A percentile compares a stretch with the other conserved stretches of the same genome.
Conservation (phyloP, 2,113 vertebrate species). For the Ahaetulla prasina region DNA sequence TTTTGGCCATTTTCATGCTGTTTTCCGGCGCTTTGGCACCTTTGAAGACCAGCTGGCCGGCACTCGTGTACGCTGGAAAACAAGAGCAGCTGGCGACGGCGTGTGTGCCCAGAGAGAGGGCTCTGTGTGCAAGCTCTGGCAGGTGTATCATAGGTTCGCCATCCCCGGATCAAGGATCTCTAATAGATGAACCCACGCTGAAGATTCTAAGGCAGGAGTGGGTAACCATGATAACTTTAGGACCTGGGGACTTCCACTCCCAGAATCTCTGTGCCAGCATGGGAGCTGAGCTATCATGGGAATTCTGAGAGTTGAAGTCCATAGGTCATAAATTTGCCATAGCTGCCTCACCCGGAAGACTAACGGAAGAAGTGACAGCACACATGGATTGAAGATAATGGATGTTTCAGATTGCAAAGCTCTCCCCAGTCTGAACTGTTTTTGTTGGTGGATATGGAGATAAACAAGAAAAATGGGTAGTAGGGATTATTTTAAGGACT, state of each 20-base stretch:
- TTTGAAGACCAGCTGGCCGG: no score
- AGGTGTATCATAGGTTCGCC: no score
- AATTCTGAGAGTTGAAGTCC: no score
- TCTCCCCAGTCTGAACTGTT: not conserved
- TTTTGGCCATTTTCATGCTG: no score
- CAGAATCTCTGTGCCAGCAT: no score
- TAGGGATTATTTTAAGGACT: not conserved
- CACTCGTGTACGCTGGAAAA: no score
- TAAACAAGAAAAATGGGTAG: not conserved
- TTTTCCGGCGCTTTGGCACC: no score
- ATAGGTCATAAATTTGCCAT: not conserved
- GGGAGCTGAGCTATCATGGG: no score
- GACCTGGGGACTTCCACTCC: no score
- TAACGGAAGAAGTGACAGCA: not conserved
- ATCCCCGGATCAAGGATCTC: not conserved
- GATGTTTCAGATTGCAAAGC: not conserved
- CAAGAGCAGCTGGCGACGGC: no score
- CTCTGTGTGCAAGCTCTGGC: no score
- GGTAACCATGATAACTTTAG: not conserved
- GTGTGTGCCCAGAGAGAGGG: no score
- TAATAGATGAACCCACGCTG: not conserved
- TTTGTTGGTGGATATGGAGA: not conserved
- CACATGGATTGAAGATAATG: not conserved
- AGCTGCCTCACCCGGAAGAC: not conserved
- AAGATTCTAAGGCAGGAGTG: not conserved